Conservation (phyloP, 2,113 vertebrate genomes). For the Tragelaphus strepsiceros region DNA sequence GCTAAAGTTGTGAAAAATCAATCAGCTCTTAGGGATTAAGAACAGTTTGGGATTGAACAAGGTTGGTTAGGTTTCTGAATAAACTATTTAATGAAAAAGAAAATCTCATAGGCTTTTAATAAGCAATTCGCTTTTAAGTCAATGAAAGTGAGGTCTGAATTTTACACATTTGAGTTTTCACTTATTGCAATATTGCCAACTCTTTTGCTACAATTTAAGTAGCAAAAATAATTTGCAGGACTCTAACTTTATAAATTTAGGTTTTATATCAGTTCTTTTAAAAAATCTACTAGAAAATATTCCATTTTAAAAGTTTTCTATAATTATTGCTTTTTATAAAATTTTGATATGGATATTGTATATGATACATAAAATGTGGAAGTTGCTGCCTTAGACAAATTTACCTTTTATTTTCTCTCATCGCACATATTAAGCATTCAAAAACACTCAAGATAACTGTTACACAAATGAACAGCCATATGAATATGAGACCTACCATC, state of each 20-base stretch:
- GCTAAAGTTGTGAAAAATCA: conserved; percentile 43
- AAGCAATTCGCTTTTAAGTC: conserved; percentile 67
- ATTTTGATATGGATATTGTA: not conserved
- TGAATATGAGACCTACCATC: not conserved
- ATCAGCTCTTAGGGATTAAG: conserved; percentile 56
- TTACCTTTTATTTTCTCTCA: not conserved
- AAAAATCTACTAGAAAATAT: not conserved
- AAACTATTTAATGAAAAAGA: conserved; percentile 71
- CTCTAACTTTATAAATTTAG: not conserved
- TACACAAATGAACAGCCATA: not conserved
- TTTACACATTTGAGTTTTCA: conserved; percentile 72
- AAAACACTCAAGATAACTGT: not conserved
- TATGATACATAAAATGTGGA: not conserved
- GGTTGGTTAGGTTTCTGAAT: conserved; percentile 71
- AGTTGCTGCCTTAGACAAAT: not conserved
- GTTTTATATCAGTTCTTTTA: not conserved
- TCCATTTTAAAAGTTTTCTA: not conserved
- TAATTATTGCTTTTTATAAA: not conserved
- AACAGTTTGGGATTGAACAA: conserved; percentile 64
- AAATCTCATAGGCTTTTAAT: conserved; percentile 69
- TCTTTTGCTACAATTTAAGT: not conserved
- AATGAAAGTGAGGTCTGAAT: conserved; percentile 68
- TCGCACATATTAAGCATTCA: not conserved
- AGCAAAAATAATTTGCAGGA: conserved; percentile 40
- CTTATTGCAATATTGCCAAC: conserved; percentile 60